phyloP scores from a whole-genome alignment of 2,113 vertebrate species.

The Brachyistius frenatus region DNA sequence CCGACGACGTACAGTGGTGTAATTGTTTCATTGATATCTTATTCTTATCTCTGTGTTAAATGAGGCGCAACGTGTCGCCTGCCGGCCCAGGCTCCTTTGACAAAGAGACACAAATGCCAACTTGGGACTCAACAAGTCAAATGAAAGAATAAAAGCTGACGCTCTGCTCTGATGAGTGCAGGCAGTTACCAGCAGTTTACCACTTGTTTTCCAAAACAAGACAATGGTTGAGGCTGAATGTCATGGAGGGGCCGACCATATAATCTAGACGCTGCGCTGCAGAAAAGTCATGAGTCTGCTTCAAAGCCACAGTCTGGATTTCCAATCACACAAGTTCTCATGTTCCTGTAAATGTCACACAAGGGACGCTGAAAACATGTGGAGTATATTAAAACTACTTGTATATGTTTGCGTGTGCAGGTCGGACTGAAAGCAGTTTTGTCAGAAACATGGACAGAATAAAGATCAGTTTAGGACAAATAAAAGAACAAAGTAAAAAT shows the following conservation, averaged over 20 bases:
- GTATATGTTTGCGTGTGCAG: conserved; percentile 21
- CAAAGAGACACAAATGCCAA: no score
- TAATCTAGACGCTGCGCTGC: conserved; percentile 36
- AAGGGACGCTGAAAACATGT: conserved; percentile 59
- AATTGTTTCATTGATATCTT: no score
- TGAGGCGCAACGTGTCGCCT: no score
- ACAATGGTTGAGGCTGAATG: background rate
- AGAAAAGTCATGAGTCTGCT: conserved; percentile 42
- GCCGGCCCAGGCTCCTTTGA: no score
- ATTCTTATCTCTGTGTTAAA: no score
- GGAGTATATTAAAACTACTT: conserved; percentile 49
- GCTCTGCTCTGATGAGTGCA: background rate
- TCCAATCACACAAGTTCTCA: conserved; percentile 50
- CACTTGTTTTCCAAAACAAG: conserved; percentile 49
- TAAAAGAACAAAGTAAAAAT: conserved; percentile 8
- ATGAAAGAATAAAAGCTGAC: background rate
- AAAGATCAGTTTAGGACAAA: conserved; percentile 13
- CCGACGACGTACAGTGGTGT: no score
- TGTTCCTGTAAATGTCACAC: conserved; percentile 66
- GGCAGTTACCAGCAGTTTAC: conserved; percentile 12
- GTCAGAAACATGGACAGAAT: conserved; percentile 25
- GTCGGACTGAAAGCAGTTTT: background rate
- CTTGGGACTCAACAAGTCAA: no score
- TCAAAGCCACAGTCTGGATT: conserved; percentile 65
- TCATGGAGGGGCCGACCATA: background rate